These are phyloP conservation scores for Melanotus villosus DNA, from an alignment of 2,888 invertebrate genomes.

Conservation along the genomic window DNA sequence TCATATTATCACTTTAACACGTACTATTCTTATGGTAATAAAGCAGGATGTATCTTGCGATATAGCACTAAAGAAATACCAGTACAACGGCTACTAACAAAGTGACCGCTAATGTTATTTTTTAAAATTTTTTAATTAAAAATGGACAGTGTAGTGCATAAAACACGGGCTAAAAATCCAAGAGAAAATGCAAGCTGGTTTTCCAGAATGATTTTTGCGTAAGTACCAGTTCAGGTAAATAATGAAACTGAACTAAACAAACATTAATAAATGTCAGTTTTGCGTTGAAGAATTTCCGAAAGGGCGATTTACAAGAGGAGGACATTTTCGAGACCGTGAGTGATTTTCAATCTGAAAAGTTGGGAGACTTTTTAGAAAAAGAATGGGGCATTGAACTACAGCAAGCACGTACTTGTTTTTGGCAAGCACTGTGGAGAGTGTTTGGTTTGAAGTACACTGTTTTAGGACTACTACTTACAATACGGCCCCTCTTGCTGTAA, in stretches of 20 bases:
- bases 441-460: no score
- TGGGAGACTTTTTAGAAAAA: conserved; percentile 68
- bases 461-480: conserved; percentile 24
- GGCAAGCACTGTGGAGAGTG: conserved; percentile 24
- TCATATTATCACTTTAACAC: no score
- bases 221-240: conserved; percentile 30
- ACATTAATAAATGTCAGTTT: conserved; percentile 69
- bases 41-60: no score
- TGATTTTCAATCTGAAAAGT: conserved; percentile 69
- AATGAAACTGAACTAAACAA: not conserved
- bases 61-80: no score
- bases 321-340: conserved; percentile 73
- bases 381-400: conserved; percentile 55
- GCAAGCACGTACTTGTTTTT: conserved; percentile 21
- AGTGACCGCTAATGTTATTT: no score
- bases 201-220: conserved; percentile 47
- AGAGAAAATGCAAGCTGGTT: conserved; percentile 46
- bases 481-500: not conserved
- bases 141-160: conserved; percentile 8
- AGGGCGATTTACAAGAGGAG: conserved; percentile 75
- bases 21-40: no score
- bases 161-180: conserved; percentile 41
- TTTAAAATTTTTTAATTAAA: no score
- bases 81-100: no score
- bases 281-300: conserved; percentile 76